Conservation (phyloP, 2,888 invertebrate species). For the Cotesia congregata region DNA sequence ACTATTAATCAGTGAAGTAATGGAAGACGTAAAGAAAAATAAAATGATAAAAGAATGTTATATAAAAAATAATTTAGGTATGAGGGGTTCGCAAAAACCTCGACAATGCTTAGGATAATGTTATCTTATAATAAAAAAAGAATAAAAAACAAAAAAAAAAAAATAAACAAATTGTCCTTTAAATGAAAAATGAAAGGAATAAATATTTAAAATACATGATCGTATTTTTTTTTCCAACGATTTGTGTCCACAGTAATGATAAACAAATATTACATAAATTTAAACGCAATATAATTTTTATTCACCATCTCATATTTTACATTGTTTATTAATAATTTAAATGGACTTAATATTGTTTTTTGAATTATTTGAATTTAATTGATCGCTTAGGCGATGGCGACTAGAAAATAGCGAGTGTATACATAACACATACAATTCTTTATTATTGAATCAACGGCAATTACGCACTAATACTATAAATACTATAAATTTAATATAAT, state of each 20-base stretch:
- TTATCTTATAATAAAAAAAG: constrained; percentile 70
- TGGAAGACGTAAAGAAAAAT: constrained; percentile 57
- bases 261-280: not conserved
- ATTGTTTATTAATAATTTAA: not conserved
- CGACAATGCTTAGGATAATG: constrained; percentile 70
- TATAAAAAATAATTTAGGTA: constrained; percentile 70
- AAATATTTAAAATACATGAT: constrained; percentile 70
- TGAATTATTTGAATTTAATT: not conserved
- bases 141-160: constrained; percentile 53
- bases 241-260: not conserved
- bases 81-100: constrained; percentile 52
- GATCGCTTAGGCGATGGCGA: constrained; percentile 18
- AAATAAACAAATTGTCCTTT: constrained; percentile 67
- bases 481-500: constrained; percentile 25
- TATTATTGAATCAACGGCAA: constrained; percentile 2
- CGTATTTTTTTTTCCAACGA: constrained; percentile 36
- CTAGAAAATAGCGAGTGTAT: constrained; percentile 20
- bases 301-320: constrained; percentile 19
- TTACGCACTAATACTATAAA: not conserved
- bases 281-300: constrained; percentile 18
- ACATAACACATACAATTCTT: not conserved
- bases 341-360: not conserved
- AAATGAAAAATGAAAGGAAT: constrained; percentile 66
- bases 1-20: constrained; percentile 62
- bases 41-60: constrained; percentile 58